phyloP scores from a whole-genome alignment of 2,797 vertebrate genomes.

The Alauda arvensis region DNA sequence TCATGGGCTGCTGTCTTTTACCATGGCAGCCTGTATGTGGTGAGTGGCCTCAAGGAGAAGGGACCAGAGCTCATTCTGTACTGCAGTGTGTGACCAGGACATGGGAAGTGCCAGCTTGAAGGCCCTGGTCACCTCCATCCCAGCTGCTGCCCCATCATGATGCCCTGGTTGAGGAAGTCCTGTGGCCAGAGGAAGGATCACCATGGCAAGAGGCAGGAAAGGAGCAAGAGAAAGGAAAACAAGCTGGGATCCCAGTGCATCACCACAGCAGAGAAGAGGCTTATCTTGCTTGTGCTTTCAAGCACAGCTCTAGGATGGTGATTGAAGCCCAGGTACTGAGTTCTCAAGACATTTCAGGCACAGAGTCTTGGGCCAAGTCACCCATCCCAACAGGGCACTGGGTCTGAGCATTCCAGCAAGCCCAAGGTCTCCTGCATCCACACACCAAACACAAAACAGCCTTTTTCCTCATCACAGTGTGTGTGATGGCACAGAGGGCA shows the following conservation, averaged over 20 bases:
- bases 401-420: background rate
- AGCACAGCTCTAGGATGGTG: background rate
- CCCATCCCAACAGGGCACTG: background rate
- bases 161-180: background rate
- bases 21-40: background rate
- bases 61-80: background rate
- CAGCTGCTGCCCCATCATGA: background rate
- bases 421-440: background rate
- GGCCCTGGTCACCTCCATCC: background rate
- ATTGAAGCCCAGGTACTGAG: background rate
- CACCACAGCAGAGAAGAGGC: background rate
- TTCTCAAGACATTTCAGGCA: background rate
- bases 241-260: background rate
- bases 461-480: background rate
- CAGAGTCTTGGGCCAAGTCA: background rate
- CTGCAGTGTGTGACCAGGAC: background rate
- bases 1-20: background rate
- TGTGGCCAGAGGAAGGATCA: slow-evolving; percentile 1
- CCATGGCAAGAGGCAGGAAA: background rate
- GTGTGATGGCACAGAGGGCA: background rate
- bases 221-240: background rate
- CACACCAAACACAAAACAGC: background rate
- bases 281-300: background rate
- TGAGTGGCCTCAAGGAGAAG: background rate
- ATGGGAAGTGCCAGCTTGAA: background rate